Conservation (phyloP, 2,888 invertebrate species). For the Tetranychus piercei region DNA sequence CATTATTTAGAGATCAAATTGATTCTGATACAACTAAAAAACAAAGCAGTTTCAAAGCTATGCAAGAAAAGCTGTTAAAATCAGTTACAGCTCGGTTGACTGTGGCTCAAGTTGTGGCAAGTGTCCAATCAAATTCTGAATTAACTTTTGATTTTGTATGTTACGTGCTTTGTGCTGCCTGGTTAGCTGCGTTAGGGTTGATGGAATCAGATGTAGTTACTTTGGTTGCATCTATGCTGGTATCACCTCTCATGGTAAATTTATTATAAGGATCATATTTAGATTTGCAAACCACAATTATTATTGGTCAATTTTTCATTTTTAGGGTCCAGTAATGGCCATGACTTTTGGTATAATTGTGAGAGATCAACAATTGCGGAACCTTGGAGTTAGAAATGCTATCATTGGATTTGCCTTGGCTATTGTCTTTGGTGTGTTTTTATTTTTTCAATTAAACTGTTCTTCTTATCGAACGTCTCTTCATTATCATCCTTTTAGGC, state of each 20-base stretch:
- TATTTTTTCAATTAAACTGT: constrained; percentile 11
- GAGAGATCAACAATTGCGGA: constrained; percentile 43
- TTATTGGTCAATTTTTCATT: not conserved
- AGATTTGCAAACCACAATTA: not conserved
- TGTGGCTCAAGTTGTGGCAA: constrained; percentile 50
- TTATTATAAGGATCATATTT: not conserved
- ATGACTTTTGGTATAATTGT: constrained; percentile 54
- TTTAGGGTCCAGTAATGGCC: constrained; percentile 54
- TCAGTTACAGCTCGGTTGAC: constrained; percentile 48
- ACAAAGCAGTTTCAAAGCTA: constrained; percentile 23
- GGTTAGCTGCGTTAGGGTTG: constrained; percentile 52
- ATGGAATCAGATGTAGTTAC: constrained; percentile 54
- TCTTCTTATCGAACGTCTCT: not conserved
- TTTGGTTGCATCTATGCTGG: constrained; percentile 58
- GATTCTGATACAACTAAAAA: not conserved
- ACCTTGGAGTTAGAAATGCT: constrained; percentile 47
- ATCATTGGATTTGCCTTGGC: constrained; percentile 47
- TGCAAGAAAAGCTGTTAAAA: constrained; percentile 40
- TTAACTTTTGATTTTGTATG: constrained; percentile 58
- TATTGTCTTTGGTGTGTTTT: constrained; percentile 39
- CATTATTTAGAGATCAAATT: not conserved
- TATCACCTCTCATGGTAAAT: constrained; percentile 55
- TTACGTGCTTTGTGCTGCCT: constrained; percentile 51
- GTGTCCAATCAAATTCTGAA: constrained; percentile 46
- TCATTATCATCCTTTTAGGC: constrained; percentile 31